Percentiles rank a stretch among this genome's conserved stretches.
phyloP scores from a whole-genome alignment of 2,113 vertebrate genomes.

The Menidia beryllina region DNA sequence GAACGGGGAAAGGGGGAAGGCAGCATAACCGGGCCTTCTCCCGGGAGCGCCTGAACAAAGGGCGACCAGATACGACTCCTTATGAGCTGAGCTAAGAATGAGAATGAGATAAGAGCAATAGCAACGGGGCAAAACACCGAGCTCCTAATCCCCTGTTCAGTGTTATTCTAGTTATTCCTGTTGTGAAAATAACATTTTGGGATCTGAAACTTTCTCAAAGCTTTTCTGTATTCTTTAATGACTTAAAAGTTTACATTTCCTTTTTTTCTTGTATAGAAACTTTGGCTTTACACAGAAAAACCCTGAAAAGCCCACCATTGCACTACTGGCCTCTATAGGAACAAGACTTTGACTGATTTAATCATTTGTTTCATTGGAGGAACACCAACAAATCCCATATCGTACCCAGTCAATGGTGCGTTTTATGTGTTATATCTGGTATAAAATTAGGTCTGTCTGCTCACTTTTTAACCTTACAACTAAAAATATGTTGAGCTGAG shows the following conservation, averaged over 20 bases:
- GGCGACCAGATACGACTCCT: not conserved
- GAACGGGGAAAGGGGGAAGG: not conserved
- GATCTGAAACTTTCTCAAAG: not conserved
- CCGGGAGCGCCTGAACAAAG: slow-evolving; percentile 4
- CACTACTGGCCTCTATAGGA: too few species aligned
- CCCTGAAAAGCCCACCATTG: too few species aligned
- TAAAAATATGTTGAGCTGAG: not conserved
- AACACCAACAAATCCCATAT: too few species aligned
- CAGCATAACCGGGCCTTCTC: not conserved
- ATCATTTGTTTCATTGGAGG: too few species aligned
- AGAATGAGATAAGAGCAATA: not conserved
- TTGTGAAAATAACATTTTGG: not conserved
- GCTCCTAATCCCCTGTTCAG: not conserved
- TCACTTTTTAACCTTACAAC: not conserved
- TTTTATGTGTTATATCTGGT: too few species aligned
- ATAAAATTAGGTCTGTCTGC: not conserved
- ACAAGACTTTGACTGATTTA: too few species aligned
- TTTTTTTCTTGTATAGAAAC: not conserved
- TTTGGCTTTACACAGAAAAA: too few species aligned
- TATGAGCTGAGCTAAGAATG: not conserved
- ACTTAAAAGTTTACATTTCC: not conserved
- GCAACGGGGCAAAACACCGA: not conserved
- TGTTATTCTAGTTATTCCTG: not conserved
- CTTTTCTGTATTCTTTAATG: not conserved
- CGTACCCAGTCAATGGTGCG: too few species aligned